phyloP scores from a whole-genome alignment of 1,140 invertebrate species.

The Charaxes varanes region DNA sequence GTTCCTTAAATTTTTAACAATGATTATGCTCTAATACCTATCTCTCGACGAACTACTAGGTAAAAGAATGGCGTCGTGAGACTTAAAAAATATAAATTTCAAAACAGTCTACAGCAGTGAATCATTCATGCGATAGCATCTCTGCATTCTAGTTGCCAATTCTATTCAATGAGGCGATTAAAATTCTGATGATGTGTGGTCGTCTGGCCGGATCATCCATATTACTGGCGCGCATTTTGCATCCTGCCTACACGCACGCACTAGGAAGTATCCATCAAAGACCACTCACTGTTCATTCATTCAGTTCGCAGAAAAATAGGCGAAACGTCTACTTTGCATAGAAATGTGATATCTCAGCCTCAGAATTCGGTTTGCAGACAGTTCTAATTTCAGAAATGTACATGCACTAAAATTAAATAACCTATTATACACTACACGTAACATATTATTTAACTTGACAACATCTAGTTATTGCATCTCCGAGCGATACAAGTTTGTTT shows the following conservation, averaged over 20 bases:
- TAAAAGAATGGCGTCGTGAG: too few species aligned
- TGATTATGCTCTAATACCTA: too few species aligned
- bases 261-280: constrained; percentile 59
- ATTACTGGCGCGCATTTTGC: constrained; percentile 52
- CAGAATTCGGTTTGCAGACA: too few species aligned
- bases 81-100: too few species aligned
- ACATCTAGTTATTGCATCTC: constrained; percentile 14
- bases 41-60: too few species aligned
- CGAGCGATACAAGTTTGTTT: constrained; percentile 17
- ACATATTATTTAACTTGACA: constrained; percentile 7
- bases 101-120: constrained; percentile 22
- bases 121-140: constrained; percentile 46
- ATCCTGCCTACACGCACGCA: constrained; percentile 53
- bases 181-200: constrained; percentile 56
- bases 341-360: too few species aligned
- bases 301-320: constrained; percentile 16
- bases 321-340: not conserved
- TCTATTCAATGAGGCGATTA: constrained; percentile 62
- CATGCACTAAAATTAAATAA: constrained; percentile 1
- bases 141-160: constrained; percentile 50
- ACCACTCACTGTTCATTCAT: constrained; percentile 17
- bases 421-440: not conserved
- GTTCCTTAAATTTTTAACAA: too few species aligned
- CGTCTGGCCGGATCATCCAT: constrained; percentile 63
- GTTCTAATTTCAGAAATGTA: constrained; percentile 3